Evolutionary conservation across 2,888 invertebrate genomes (phyloP), one percentile per base, ranked within the genome.

Genomic region (Pyrochroa serraticornis): DNA sequence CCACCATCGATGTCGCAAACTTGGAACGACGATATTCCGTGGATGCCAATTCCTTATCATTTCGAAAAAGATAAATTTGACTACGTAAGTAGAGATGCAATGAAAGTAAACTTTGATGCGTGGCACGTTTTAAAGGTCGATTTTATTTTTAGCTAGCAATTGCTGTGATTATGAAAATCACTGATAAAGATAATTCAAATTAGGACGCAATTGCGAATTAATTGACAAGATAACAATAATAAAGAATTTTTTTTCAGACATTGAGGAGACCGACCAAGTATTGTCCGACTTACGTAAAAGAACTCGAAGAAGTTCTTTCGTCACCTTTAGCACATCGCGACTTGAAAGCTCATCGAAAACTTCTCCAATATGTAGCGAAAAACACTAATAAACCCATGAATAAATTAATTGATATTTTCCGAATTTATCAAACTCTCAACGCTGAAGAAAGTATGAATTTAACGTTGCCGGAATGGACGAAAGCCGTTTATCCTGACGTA

Each of bases 11-110:
- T 65, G 0, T 59, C 71, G 0, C 83, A 85, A 67, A 71, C 67
- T 49, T 85, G 84, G 84, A 79, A 81, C 47, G 51, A 71, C 6
- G 58, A 70, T 38, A 63, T 87, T 7, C 64, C 74, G 2, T 88
- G 87, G 88, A 83, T 85, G 64, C 88, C 88, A 0, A 83, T 88
- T 52, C 87, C 88, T 0, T 69, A 71, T 44, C 56, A 72, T 14
- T 76, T 71, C 51, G 72, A 74, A 10, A 69, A 70, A 51, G 54
- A 68, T 9, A 39, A 63, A 9, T 43, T 61, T 6, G 78, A 78
- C 63, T 73, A 68, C 50, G 77, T 77, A 72, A 69, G 68, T 43
- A 41, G 31, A 36, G 9, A 38, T 54, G 8, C 36, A 22, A 36
- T 6, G 3, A 36, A 13, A 3, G 7, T 39, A 5, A 39, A 12